Conservation (phyloP, 2,888 invertebrate species). For the Dicycla oo region DNA sequence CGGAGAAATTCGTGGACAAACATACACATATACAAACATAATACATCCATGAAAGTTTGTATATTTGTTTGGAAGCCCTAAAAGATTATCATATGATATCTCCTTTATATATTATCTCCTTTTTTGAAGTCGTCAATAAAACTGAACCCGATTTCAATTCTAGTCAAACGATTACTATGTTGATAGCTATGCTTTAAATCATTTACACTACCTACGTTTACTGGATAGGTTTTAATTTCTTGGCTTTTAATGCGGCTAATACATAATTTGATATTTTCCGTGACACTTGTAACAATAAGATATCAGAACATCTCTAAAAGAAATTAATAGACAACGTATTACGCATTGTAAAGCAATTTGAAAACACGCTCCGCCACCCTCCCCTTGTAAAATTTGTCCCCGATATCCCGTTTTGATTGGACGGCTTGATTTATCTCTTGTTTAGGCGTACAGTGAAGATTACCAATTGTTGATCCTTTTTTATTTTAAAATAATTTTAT, state of each 20-base stretch:
- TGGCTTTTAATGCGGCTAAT: slow-evolving; percentile 8
- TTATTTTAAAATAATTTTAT: slow-evolving; percentile 28
- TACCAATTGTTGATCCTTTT: slow-evolving; percentile 80
- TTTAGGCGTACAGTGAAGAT: slow-evolving; percentile 77
- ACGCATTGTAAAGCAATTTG: slow-evolving; percentile 87
- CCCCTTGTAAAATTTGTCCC: slow-evolving; percentile 87
- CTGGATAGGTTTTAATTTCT: background rate
- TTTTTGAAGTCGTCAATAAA: no score
- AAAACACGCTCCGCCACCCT: slow-evolving; percentile 85
- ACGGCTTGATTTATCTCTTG: slow-evolving; percentile 89
- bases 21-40: no score
- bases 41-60: no score
- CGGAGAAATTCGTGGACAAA: no score
- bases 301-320: slow-evolving; percentile 56
- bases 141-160: slow-evolving; percentile 35
- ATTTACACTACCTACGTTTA: slow-evolving; percentile 8
- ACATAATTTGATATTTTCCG: slow-evolving; percentile 26
- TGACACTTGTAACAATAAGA: slow-evolving; percentile 13
- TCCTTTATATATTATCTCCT: no score
- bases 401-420: slow-evolving; percentile 89
- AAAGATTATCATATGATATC: no score
- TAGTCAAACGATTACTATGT: slow-evolving; percentile 9
- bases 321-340: slow-evolving; percentile 86
- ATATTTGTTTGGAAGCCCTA: no score
- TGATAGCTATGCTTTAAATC: slow-evolving; percentile 34